Conservation (phyloP, 2,888 invertebrate genomes). For the Cosmorhoe ocellata region DNA sequence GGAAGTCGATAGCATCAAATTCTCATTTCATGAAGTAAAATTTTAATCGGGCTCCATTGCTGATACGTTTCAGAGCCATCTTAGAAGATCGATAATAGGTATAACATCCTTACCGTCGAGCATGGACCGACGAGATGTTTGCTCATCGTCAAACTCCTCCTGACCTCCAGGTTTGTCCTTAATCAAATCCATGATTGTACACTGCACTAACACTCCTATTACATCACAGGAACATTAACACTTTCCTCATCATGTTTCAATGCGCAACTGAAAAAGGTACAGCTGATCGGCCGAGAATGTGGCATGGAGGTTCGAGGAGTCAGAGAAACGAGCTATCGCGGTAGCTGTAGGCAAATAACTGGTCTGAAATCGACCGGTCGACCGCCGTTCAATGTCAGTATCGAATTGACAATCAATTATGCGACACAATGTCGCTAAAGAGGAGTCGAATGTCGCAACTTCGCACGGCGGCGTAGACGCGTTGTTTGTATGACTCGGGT, state of each 20-base stretch:
- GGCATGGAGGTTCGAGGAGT: slow-evolving; percentile 31
- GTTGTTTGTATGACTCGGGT: slow-evolving; percentile 44
- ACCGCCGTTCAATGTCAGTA: slow-evolving; percentile 77
- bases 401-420: slow-evolving; percentile 78
- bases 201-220: slow-evolving; percentile 46
- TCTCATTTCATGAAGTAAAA: slow-evolving; percentile 11
- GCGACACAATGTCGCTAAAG: slow-evolving; percentile 65
- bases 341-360: slow-evolving; percentile 71
- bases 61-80: neutral
- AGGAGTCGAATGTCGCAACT: slow-evolving; percentile 68
- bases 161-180: slow-evolving; percentile 57
- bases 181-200: slow-evolving; percentile 63
- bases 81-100: slow-evolving; percentile 9
- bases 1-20: slow-evolving; percentile 28
- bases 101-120: slow-evolving; percentile 66
- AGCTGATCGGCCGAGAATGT: slow-evolving; percentile 39
- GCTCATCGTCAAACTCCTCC: slow-evolving; percentile 68
- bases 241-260: slow-evolving; percentile 48
- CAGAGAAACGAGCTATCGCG: slow-evolving; percentile 44
- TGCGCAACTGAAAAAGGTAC: slow-evolving; percentile 41
- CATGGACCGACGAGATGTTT: slow-evolving; percentile 73
- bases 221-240: slow-evolving; percentile 52
- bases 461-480: slow-evolving; percentile 41
- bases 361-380: slow-evolving; percentile 64
- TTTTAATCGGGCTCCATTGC: neutral